Percentiles rank a stretch among this genome's conserved stretches.
Conservation (phyloP, 2,888 invertebrate genomes). For the Drosophila kanekoi region DNA sequence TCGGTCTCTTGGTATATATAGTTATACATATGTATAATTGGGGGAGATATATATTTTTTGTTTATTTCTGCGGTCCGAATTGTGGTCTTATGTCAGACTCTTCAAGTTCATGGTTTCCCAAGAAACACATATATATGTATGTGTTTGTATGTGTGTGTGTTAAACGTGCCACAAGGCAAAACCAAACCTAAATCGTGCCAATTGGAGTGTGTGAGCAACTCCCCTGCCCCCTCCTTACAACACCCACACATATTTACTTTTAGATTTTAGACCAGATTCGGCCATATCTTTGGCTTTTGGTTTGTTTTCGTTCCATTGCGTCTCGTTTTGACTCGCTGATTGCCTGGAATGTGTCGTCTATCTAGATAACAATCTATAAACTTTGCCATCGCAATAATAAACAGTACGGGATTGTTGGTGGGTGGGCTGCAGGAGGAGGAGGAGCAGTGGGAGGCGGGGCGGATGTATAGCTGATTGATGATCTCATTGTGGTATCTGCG, state of each 20-base stretch:
- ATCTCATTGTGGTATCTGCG: conserved; percentile 47
- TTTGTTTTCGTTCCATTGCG: conserved; percentile 26
- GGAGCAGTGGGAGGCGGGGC: no score
- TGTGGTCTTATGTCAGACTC: not conserved
- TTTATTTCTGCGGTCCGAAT: conserved; percentile 2
- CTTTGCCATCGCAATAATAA: conserved; percentile 18
- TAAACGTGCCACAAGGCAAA: not conserved
- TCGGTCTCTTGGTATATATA: not conserved
- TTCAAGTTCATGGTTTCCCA: conserved; percentile 10
- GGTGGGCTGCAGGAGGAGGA: no score
- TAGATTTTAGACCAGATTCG: conserved; percentile 12
- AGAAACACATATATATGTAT: not conserved
- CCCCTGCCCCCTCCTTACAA: not conserved
- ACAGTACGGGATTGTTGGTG: not conserved
- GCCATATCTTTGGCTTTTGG: conserved; percentile 25
- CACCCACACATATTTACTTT: conserved; percentile 13
- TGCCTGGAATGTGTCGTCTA: conserved; percentile 66
- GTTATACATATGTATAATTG: not conserved
- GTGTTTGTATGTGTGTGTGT: no score
- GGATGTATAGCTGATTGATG: conserved; percentile 49
- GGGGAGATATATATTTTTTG: not conserved
- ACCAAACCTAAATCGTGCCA: not conserved
- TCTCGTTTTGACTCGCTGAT: conserved; percentile 67
- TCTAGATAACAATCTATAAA: conserved; percentile 52
- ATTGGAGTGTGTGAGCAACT: conserved; percentile 2